Conservation (phyloP, 2,888 invertebrate species). For the Syrista parreyssii region DNA sequence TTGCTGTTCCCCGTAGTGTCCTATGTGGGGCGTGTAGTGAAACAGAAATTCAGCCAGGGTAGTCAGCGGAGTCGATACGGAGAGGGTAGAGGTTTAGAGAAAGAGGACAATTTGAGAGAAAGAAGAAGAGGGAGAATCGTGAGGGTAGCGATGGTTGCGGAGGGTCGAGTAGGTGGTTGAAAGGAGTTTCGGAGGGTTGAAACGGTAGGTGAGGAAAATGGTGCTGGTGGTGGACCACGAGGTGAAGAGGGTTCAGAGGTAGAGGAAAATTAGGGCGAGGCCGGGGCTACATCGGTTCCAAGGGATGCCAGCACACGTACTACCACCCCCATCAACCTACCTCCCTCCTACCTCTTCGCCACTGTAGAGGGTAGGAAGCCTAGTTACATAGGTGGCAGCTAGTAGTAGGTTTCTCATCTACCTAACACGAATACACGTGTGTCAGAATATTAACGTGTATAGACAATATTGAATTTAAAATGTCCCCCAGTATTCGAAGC, state of each 20-base stretch:
- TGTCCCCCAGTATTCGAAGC: not conserved
- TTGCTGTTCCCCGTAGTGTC: not conserved
- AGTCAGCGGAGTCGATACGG: not conserved
- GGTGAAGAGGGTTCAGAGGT: slow-evolving; percentile 1
- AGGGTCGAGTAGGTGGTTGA: not conserved
- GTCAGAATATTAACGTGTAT: not conserved
- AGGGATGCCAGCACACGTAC: slow-evolving; percentile 12
- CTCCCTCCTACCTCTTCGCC: not conserved
- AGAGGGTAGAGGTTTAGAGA: not conserved
- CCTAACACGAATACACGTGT: not conserved
- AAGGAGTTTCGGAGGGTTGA: not conserved
- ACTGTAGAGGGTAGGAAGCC: not conserved
- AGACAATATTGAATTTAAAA: not conserved
- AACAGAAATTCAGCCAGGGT: not conserved
- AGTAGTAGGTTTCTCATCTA: not conserved
- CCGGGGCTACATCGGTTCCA: slow-evolving; percentile 27
- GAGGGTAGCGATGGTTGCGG: not conserved
- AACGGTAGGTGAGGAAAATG: not conserved
- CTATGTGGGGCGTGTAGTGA: not conserved
- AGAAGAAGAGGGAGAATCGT: not conserved
- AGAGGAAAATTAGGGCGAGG: slow-evolving; percentile 35
- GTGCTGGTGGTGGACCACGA: not conserved
- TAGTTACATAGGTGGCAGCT: not conserved
- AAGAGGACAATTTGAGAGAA: not conserved
- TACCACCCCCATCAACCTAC: not conserved